Percentiles rank a stretch among this genome's conserved stretches.
phyloP scores from a whole-genome alignment of 2,888 invertebrate species.

The Chloromyia formosa region DNA sequence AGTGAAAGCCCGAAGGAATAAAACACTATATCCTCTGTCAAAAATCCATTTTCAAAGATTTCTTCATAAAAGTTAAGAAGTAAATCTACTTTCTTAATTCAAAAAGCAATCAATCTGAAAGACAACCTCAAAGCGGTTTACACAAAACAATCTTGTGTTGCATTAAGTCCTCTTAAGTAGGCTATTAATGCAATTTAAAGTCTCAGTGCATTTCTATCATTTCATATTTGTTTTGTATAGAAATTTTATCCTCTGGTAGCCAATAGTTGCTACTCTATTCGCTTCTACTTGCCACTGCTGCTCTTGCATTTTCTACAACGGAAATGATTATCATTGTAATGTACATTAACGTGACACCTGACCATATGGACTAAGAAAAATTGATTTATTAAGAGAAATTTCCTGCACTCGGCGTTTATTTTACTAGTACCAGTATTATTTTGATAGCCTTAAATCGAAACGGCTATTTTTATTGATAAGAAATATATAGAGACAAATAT shows the following conservation, averaged over 20 bases:
- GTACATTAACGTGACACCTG: slow-evolving; percentile 37
- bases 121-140: background rate
- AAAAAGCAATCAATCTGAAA: slow-evolving; percentile 27
- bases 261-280: background rate
- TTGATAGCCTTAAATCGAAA: slow-evolving; percentile 41
- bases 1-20: background rate
- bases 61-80: background rate
- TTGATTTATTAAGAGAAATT: slow-evolving; percentile 43
- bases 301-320: slow-evolving; percentile 14
- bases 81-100: slow-evolving; percentile 30
- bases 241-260: slow-evolving; percentile 4
- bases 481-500: slow-evolving; percentile 30
- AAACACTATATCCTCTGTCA: background rate
- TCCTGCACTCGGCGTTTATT: slow-evolving; percentile 9
- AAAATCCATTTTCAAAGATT: background rate
- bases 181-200: slow-evolving; percentile 26
- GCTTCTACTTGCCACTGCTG: background rate
- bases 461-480: slow-evolving; percentile 37
- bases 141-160: slow-evolving; percentile 10
- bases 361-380: slow-evolving; percentile 32
- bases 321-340: slow-evolving; percentile 29
- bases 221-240: slow-evolving; percentile 18
- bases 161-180: slow-evolving; percentile 26
- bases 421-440: slow-evolving; percentile 22
- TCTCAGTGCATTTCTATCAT: slow-evolving; percentile 17